Evolutionary conservation across 2,113 vertebrate genomes (phyloP), one percentile per base, ranked within the genome.

Genomic region (Oceanites oceanicus): DNA sequence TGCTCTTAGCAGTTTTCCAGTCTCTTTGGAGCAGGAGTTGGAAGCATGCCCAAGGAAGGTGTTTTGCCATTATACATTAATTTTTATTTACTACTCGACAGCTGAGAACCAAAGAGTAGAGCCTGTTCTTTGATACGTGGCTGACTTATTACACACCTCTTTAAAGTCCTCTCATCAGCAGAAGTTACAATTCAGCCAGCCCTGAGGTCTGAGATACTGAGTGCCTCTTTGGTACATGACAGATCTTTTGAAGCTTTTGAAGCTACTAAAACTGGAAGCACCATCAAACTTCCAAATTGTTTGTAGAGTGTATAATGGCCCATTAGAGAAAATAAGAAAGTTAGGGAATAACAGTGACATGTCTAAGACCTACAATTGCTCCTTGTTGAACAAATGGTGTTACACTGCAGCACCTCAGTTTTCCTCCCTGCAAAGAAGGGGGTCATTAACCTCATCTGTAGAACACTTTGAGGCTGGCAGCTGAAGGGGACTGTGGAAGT

Each of bases 211-310:
- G 49, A 53, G 59, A 25, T 62, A 49, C 1, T 63, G 50, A 75
- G 52, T 68, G n/a, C 34, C 38, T 84, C 70, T 86, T 74, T 55
- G 42, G 47, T 74, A 86, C 5, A 2, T 78, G 38, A 50, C n/a
- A 44, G 53, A 30, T 56, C 53, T 91, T 94, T 79, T 73, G 56
- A 88, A 94, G 45, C 65, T 81, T 95, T 94, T 96, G 92, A 92
- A 95, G 38, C 15, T 89, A 30, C 67, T 76, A 16, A 67, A 88
- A 21, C 36, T 4, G 4, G 79, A 86, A 95, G 32, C n/a, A 80
- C 34, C 44, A 77, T 50, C 72, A 66, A 84, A 63, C 44, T 87
- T 84, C 70, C 30, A 75, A 34, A 87, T 65, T 84, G 45, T 52
- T 71, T 84, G 56, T 66, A 77, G 55, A 16, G 15, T 47, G 13